These are phyloP conservation scores for Andrena fulva DNA, from an alignment of 2,888 invertebrate species.

Conservation along the genomic window DNA sequence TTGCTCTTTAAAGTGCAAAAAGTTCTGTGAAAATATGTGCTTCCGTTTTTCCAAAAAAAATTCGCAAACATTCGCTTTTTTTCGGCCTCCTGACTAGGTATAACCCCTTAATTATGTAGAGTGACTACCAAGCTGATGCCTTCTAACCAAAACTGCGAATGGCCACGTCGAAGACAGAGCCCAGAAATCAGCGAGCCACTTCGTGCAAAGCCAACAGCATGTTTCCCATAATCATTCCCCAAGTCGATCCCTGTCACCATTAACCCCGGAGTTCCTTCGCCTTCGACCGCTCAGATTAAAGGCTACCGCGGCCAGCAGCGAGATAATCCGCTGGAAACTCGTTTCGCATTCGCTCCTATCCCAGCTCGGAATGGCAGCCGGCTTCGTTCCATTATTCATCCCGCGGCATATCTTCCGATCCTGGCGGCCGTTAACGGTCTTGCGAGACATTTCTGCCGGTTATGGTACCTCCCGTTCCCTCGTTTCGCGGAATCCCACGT, in stretches of 20 bases:
- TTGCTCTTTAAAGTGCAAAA: too few species aligned
- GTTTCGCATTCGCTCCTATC: conserved; percentile 66
- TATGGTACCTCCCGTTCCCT: background rate
- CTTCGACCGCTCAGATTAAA: conserved; percentile 43
- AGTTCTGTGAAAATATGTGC: too few species aligned
- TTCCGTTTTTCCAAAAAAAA: too few species aligned
- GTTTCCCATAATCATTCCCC: background rate
- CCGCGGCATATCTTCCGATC: conserved; percentile 51
- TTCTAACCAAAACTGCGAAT: background rate
- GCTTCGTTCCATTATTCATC: conserved; percentile 55
- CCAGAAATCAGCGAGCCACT: background rate
- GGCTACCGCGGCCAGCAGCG: conserved; percentile 31
- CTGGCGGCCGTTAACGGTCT: conserved; percentile 35
- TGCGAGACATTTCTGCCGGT: conserved; percentile 15
- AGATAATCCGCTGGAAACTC: conserved; percentile 60
- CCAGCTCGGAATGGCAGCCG: conserved; percentile 33
- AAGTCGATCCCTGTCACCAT: conserved; percentile 12
- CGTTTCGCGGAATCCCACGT: background rate
- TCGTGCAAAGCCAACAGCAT: too few species aligned
- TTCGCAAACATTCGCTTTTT: too few species aligned
- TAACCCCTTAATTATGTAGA: too few species aligned
- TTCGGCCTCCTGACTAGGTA: too few species aligned
- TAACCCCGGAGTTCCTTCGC: conserved; percentile 19
- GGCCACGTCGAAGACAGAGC: background rate
- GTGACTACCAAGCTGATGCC: too few species aligned